phyloP scores from a whole-genome alignment of 2,113 vertebrate genomes.

The Equus quagga region DNA sequence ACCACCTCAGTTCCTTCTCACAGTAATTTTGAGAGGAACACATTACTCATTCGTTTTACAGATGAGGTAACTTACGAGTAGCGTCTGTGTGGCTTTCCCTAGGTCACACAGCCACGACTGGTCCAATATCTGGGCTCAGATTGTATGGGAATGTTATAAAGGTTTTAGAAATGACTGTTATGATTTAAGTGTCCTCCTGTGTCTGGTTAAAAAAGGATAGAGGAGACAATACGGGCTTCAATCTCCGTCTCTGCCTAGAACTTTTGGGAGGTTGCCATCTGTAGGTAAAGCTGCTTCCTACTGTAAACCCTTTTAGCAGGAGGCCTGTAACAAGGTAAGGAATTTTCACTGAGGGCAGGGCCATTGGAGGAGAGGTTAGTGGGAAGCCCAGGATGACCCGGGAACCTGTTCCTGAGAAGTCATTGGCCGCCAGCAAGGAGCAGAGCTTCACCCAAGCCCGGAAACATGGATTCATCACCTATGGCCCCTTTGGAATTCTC shows the following conservation, averaged over 20 bases:
- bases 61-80: not conserved
- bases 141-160: not conserved
- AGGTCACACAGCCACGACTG: not conserved
- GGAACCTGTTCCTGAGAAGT: not conserved
- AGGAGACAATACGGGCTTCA: not conserved
- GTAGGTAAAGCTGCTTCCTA: not conserved
- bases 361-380: not conserved
- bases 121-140: not conserved
- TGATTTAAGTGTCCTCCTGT: not conserved
- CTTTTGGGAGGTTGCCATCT: not conserved
- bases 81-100: not conserved
- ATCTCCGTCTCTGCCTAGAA: not conserved
- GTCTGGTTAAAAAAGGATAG: not conserved
- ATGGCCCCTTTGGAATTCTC: not conserved
- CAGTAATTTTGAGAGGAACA: conserved; percentile 17
- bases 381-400: not conserved
- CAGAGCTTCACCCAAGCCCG: not conserved
- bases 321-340: not conserved
- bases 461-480: not conserved
- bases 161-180: not conserved
- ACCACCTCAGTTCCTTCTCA: not conserved
- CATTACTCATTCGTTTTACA: conserved; percentile 30
- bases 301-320: not conserved
- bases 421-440: not conserved
- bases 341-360: not conserved